phyloP scores from a whole-genome alignment of 2,888 invertebrate species.

The Phytoseiulus persimilis region DNA sequence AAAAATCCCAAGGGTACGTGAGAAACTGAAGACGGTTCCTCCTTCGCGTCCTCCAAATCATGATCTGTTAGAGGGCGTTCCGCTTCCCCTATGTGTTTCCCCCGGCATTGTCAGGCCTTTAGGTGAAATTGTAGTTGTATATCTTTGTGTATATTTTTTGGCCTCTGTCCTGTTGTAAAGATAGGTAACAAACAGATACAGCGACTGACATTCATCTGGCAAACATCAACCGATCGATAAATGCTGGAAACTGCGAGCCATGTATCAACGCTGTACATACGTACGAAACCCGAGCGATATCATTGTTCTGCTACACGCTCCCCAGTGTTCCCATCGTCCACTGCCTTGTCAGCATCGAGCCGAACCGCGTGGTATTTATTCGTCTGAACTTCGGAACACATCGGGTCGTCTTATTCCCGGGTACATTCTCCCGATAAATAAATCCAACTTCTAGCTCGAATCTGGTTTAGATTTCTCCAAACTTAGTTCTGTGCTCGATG shows the following conservation, averaged over 20 bases:
- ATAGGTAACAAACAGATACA: conserved; percentile 9
- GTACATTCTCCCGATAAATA: too few species aligned
- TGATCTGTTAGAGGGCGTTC: background rate
- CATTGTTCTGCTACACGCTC: background rate
- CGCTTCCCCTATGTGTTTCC: background rate
- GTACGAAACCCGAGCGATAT: background rate
- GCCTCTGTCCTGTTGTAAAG: conserved; percentile 30
- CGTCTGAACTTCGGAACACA: background rate
- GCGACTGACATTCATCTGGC: background rate
- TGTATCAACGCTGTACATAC: background rate
- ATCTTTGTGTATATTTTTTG: conserved; percentile 37
- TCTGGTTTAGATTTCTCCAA: too few species aligned
- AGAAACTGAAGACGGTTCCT: too few species aligned
- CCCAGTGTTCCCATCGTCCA: background rate
- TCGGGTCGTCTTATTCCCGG: too few species aligned
- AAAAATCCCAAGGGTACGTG: too few species aligned
- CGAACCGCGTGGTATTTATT: background rate
- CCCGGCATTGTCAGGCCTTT: background rate
- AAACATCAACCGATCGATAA: background rate
- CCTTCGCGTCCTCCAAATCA: background rate
- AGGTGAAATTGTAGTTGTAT: conserved; percentile 15
- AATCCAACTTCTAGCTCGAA: too few species aligned
- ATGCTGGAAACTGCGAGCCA: background rate
- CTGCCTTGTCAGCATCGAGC: background rate
- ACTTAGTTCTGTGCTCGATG: too few species aligned